These are phyloP conservation scores for Yoshiicerus persimilis DNA, from an alignment of 1,140 invertebrate genomes.

Conservation along the genomic window DNA sequence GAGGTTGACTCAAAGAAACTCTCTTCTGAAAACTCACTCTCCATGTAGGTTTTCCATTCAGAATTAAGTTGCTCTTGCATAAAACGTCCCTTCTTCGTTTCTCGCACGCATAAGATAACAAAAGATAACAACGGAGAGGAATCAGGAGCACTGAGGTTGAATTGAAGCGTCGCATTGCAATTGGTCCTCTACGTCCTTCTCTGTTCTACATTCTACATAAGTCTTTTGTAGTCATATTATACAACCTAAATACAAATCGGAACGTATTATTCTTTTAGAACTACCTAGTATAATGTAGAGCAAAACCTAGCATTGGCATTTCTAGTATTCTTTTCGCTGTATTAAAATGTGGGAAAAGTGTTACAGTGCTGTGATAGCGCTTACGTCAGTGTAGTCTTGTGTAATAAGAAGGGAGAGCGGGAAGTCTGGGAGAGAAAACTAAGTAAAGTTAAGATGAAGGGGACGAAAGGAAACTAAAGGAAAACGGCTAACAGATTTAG, in stretches of 20 bases:
- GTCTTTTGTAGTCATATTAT: background rate
- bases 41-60: background rate
- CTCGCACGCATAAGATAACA: conserved; percentile 5
- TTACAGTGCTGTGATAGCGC: background rate
- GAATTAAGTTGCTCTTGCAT: conserved; percentile 13
- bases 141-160: background rate
- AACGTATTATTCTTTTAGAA: background rate
- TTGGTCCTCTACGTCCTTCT: background rate
- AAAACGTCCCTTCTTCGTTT: background rate
- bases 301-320: background rate
- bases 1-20: background rate
- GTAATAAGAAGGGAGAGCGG: background rate
- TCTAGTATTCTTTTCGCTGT: background rate
- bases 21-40: background rate
- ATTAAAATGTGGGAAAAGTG: background rate
- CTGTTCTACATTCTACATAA: background rate
- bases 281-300: background rate
- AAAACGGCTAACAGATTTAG: background rate
- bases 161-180: background rate
- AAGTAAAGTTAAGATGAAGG: background rate
- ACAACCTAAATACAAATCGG: background rate
- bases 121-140: background rate
- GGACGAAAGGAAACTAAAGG: background rate
- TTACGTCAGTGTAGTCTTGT: background rate
- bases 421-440: background rate